phyloP scores from a whole-genome alignment of 2,888 invertebrate genomes.

The Altica lythri region DNA sequence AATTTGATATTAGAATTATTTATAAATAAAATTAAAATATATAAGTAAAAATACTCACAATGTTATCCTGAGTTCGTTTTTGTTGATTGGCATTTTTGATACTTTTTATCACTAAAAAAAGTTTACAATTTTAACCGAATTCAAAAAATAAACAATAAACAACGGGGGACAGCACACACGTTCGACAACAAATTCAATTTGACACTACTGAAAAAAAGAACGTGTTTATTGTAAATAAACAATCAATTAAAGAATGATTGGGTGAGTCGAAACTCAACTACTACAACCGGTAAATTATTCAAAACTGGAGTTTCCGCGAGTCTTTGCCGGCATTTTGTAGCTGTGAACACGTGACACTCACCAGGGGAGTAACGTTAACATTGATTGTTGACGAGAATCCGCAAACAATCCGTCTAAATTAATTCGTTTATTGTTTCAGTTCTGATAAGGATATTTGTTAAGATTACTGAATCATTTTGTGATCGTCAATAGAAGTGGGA shows the following conservation, averaged over 20 bases:
- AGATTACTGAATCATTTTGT: too few species aligned
- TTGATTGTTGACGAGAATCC: not conserved
- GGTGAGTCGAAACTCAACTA: slow-evolving; percentile 15
- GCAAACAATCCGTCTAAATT: not conserved
- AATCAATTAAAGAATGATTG: slow-evolving; percentile 3
- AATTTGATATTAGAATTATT: too few species aligned
- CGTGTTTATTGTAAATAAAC: slow-evolving; percentile 18
- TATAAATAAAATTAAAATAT: too few species aligned
- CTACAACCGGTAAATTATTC: slow-evolving; percentile 29
- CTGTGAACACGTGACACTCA: slow-evolving; percentile 28
- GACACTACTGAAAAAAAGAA: slow-evolving; percentile 4
- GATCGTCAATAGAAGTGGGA: too few species aligned
- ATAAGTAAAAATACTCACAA: slow-evolving; percentile 25
- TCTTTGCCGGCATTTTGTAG: slow-evolving; percentile 36
- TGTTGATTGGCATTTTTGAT: slow-evolving; percentile 24
- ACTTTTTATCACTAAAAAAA: not conserved
- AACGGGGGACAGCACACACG: not conserved
- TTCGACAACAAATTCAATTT: not conserved
- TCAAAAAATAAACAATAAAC: slow-evolving; percentile 4
- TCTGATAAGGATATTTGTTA: too few species aligned
- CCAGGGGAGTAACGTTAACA: not conserved
- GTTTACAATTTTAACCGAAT: not conserved
- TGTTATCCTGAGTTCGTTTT: slow-evolving; percentile 24
- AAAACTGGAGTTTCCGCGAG: slow-evolving; percentile 33
- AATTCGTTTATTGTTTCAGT: too few species aligned